Conservation (phyloP, 1,140 invertebrate species). For the Aphidius ervi region DNA sequence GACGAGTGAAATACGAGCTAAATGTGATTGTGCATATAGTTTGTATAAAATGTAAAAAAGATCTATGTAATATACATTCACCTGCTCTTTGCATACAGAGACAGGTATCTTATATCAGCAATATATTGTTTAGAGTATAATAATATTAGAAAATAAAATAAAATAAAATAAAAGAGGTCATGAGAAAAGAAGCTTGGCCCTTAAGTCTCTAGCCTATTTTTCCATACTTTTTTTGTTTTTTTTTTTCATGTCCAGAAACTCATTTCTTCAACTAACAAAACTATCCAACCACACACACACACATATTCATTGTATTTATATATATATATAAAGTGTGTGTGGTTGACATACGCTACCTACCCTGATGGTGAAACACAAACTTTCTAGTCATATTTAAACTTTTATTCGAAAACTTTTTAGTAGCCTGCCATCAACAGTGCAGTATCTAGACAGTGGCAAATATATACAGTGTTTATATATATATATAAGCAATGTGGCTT, state of each 20-base stretch:
- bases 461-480: neutral
- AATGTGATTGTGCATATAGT: conserved; percentile 24
- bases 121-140: conserved; percentile 34
- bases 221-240: too few relatives aligned
- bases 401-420: conserved; percentile 51
- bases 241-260: neutral
- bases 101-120: conserved; percentile 32
- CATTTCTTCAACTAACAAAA: neutral
- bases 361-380: conserved; percentile 33
- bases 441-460: conserved; percentile 10
- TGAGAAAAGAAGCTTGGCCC: too few relatives aligned
- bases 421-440: conserved; percentile 16
- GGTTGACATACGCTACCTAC: neutral
- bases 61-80: conserved; percentile 24
- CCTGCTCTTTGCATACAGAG: conserved; percentile 35
- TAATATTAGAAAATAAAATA: neutral
- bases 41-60: neutral
- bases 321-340: conserved; percentile 1
- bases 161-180: too few relatives aligned
- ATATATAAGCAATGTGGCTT: too few relatives aligned
- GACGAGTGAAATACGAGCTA: conserved; percentile 25
- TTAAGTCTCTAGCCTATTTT: too few relatives aligned
- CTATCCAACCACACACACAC: too few relatives aligned
- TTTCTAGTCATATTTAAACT: conserved; percentile 47
- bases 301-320: too few relatives aligned